Evolutionary conservation across 2,888 invertebrate genomes (phyloP).

Genomic region (Apotomis betuletana): DNA sequence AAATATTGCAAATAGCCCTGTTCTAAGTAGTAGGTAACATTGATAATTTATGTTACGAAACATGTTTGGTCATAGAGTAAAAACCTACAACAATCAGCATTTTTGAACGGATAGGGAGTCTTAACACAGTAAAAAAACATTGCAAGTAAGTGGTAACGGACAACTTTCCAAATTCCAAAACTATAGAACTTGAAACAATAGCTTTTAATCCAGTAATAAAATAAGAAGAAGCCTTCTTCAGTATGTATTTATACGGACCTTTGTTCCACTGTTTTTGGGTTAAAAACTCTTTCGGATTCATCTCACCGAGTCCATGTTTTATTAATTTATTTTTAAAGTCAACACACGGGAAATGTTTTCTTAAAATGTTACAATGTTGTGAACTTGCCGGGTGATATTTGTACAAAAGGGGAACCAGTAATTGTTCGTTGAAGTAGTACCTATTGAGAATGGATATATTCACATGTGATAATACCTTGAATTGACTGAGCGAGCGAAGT

Average conservation of each 20-base stretch:
- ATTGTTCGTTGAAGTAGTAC: too few relatives aligned
- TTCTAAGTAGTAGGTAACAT: too few relatives aligned
- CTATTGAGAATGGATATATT: too few relatives aligned
- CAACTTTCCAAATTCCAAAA: slow-evolving; percentile 6
- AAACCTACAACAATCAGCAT: too few relatives aligned
- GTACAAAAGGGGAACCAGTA: background rate
- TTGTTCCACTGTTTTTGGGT: slow-evolving; percentile 32
- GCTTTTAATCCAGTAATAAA: slow-evolving; percentile 7
- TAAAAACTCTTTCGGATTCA: slow-evolving; percentile 29
- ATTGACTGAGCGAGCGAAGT: too few relatives aligned
- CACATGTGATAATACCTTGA: too few relatives aligned
- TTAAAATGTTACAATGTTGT: slow-evolving; percentile 8
- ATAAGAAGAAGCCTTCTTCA: slow-evolving; percentile 22
- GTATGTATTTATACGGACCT: slow-evolving; percentile 34
- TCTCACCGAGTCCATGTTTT: slow-evolving; percentile 30
- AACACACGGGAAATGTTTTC: slow-evolving; percentile 19
- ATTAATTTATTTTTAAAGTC: slow-evolving; percentile 35
- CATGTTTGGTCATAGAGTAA: too few relatives aligned
- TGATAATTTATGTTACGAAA: too few relatives aligned
- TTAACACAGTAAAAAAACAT: too few relatives aligned
- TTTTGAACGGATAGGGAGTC: too few relatives aligned
- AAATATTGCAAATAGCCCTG: too few relatives aligned
- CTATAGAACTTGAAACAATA: slow-evolving; percentile 10
- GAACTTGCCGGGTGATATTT: background rate
- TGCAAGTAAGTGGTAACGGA: background rate